phyloP scores from a whole-genome alignment of 2,888 invertebrate species.

The Eupithecia exiguata region DNA sequence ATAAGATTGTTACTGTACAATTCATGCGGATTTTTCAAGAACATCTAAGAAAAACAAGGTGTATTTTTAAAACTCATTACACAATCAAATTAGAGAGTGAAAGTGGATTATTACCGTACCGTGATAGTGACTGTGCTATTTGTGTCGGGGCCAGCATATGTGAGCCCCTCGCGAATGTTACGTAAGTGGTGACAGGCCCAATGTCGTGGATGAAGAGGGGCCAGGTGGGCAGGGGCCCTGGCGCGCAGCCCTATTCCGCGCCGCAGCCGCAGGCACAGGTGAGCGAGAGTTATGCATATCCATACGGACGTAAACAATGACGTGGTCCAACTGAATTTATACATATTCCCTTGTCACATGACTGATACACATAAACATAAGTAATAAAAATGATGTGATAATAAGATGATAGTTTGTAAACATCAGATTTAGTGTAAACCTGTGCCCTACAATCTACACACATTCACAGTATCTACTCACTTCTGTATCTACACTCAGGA shows the following conservation, averaged over 20 bases:
- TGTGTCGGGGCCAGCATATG: conserved; percentile 70
- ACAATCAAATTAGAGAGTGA: conserved; percentile 59
- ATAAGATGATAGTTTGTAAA: conserved; percentile 14
- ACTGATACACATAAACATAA: conserved; percentile 45
- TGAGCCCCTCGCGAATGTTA: conserved; percentile 74
- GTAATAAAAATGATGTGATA: background rate
- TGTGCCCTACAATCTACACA: background rate
- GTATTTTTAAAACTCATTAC: conserved; percentile 30
- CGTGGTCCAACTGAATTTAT: conserved; percentile 63
- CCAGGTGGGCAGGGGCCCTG: conserved; percentile 61
- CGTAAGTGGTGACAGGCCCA: conserved; percentile 70
- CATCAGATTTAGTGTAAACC: background rate
- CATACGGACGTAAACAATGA: conserved; percentile 74
- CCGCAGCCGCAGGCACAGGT: conserved; percentile 77
- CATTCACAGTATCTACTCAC: background rate
- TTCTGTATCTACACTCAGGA: background rate
- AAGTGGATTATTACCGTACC: conserved; percentile 69
- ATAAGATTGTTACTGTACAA: background rate
- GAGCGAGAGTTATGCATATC: conserved; percentile 63
- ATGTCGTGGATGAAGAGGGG: conserved; percentile 82
- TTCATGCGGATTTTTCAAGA: conserved; percentile 13
- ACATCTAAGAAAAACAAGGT: conserved; percentile 11
- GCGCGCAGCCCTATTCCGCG: conserved; percentile 64
- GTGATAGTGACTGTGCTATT: conserved; percentile 73
- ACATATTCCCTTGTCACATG: conserved; percentile 50